These are phyloP conservation scores for Rhadina sibilatrix DNA, from an alignment of 2,113 vertebrate genomes.

Conservation along the genomic window DNA sequence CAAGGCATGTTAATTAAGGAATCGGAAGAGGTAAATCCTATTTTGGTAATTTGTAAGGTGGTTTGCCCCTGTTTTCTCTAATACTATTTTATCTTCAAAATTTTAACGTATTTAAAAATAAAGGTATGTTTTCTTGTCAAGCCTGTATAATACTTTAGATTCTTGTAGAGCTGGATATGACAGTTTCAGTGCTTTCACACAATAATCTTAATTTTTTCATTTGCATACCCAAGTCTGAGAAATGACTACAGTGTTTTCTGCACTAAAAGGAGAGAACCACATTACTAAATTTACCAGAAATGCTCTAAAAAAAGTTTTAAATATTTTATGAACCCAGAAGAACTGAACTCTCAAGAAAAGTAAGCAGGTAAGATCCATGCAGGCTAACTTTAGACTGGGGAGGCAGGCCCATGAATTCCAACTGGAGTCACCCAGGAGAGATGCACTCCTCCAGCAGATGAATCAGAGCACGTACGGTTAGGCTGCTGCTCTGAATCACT, in stretches of 20 bases:
- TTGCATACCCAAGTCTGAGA: background rate
- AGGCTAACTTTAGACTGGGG: background rate
- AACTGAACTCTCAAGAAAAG: background rate
- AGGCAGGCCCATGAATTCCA: background rate
- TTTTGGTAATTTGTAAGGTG: background rate
- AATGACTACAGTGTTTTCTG: background rate
- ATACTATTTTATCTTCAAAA: background rate
- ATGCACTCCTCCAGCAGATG: background rate
- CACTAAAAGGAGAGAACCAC: background rate
- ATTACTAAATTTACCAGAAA: background rate
- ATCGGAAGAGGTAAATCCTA: background rate
- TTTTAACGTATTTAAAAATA: background rate
- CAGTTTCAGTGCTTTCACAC: background rate
- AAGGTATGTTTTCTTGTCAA: background rate
- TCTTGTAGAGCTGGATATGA: background rate
- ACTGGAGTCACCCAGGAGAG: background rate
- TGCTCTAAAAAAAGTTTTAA: background rate
- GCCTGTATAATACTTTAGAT: constrained; percentile 1
- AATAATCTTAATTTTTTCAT: background rate
- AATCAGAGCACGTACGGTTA: background rate
- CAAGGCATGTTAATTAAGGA: background rate
- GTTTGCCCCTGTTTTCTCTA: background rate
- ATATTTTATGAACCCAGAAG: background rate
- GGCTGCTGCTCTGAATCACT: background rate
- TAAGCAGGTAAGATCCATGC: background rate